Percentiles rank a stretch among this genome's conserved stretches.
Conservation (phyloP, 2,113 vertebrate genomes). For the Pseudonaja textilis region DNA sequence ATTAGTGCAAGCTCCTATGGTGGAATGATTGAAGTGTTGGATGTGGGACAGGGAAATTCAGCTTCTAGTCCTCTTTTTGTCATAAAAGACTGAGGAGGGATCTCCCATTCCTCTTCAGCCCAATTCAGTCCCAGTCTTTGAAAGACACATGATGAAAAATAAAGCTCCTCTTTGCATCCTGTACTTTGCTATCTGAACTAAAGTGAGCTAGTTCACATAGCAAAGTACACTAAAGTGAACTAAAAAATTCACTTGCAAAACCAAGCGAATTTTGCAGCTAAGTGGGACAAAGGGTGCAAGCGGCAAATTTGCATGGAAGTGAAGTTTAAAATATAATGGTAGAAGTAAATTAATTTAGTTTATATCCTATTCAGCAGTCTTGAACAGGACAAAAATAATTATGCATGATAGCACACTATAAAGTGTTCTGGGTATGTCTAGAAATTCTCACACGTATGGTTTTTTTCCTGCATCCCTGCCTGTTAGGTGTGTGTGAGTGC, state of each 20-base stretch:
- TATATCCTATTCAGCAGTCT: neutral
- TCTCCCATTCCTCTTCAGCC: neutral
- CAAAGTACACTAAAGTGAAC: too few relatives aligned
- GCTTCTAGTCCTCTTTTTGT: neutral
- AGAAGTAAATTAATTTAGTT: neutral
- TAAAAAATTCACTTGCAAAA: neutral
- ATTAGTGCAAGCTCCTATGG: neutral
- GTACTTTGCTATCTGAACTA: neutral
- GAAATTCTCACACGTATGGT: neutral
- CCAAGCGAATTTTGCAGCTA: neutral
- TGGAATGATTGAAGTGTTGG: neutral
- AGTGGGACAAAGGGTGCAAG: neutral
- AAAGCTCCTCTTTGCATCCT: neutral
- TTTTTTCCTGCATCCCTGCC: neutral
- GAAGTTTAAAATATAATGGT: neutral
- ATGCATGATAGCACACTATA: constrained; percentile 1
- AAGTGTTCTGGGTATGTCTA: constrained; percentile 21
- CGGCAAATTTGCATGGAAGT: neutral
- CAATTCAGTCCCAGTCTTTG: neutral
- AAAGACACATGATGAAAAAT: neutral
- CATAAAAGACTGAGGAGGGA: neutral
- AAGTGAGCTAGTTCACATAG: neutral
- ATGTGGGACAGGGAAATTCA: neutral
- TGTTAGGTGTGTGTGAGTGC: neutral
- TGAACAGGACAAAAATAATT: constrained; percentile 1